These are phyloP conservation scores for Pseudonaja textilis DNA, from an alignment of 2,113 vertebrate species.

Conservation along the genomic window DNA sequence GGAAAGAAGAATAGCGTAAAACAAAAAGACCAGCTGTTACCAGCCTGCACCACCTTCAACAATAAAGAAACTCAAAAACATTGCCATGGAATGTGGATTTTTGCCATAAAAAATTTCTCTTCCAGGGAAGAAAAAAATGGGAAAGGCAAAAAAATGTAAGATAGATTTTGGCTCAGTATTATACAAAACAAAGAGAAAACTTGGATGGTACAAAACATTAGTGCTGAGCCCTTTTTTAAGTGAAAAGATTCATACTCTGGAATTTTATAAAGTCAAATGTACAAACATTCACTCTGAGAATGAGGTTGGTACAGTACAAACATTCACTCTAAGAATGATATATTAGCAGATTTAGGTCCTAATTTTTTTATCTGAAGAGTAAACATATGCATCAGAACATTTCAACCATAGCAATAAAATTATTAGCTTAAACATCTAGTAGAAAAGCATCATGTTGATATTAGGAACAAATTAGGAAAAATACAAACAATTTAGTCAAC, in stretches of 20 bases:
- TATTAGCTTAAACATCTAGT: not conserved
- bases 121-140: not conserved
- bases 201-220: not conserved
- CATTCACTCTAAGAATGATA: not conserved
- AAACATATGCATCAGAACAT: not conserved
- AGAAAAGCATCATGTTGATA: not conserved
- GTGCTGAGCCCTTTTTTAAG: not conserved
- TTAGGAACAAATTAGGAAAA: not conserved
- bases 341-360: not conserved
- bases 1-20: not conserved
- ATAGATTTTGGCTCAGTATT: not conserved
- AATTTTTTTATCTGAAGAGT: constrained; percentile 9
- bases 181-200: not conserved
- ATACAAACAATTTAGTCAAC: not conserved
- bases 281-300: not conserved
- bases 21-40: not conserved
- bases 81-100: not conserved
- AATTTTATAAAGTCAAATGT: not conserved
- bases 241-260: not conserved
- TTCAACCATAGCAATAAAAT: not conserved
- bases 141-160: not conserved
- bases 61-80: not conserved
- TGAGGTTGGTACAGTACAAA: not conserved
- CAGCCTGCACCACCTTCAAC: not conserved
- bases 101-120: not conserved